These are phyloP conservation scores for Callimorpha dominula DNA, from an alignment of 2,888 invertebrate species.

Conservation along the genomic window DNA sequence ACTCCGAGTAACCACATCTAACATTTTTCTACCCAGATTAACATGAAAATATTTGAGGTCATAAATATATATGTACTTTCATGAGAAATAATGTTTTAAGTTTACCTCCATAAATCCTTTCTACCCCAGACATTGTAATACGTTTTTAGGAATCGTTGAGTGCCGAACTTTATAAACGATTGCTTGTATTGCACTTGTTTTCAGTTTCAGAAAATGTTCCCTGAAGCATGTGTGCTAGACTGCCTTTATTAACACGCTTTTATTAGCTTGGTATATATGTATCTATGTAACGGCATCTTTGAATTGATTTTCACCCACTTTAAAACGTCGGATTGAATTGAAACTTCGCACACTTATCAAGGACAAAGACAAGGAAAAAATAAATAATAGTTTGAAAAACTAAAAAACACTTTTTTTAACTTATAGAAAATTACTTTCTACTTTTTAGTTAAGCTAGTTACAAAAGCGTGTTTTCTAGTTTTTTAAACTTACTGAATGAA, in stretches of 20 bases:
- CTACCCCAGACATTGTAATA: constrained; percentile 23
- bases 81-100: constrained; percentile 35
- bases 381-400: too few relatives aligned
- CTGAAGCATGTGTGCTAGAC: not conserved
- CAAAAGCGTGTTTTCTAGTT: too few relatives aligned
- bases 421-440: too few relatives aligned
- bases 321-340: too few relatives aligned
- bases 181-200: constrained; percentile 18
- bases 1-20: not conserved
- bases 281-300: too few relatives aligned
- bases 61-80: constrained; percentile 29
- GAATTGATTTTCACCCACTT: too few relatives aligned
- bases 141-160: constrained; percentile 29
- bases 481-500: too few relatives aligned
- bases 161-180: constrained; percentile 38
- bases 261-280: too few relatives aligned
- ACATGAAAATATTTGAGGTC: constrained; percentile 15
- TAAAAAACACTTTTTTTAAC: too few relatives aligned
- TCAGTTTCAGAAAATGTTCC: constrained; percentile 5
- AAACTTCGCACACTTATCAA: too few relatives aligned
- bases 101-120: constrained; percentile 37
- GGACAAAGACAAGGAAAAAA: too few relatives aligned
- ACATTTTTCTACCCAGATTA: not conserved
- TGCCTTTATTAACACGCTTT: not conserved
- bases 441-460: too few relatives aligned